A percentile compares a stretch with the other conserved stretches of the same genome.
Conservation (phyloP, 1,140 invertebrate species). For the Pseudomyrmex dendroicus region DNA sequence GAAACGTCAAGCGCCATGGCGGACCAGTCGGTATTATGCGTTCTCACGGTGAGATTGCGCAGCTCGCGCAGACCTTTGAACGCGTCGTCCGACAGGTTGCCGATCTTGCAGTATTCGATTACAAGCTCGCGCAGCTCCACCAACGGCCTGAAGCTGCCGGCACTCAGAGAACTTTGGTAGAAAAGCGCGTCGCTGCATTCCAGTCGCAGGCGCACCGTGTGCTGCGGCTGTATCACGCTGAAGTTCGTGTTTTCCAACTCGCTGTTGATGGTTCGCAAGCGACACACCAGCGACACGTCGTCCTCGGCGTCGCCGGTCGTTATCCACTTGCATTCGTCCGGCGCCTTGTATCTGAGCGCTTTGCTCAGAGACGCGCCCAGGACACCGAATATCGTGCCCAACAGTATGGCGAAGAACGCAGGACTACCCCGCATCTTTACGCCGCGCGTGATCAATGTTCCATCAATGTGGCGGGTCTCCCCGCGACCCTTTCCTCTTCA, state of each 20-base stretch:
- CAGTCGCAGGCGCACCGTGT: constrained; percentile 92
- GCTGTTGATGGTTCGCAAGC: constrained; percentile 93
- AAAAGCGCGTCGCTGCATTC: constrained; percentile 94
- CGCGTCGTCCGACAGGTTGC: constrained; percentile 93
- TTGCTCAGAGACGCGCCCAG: constrained; percentile 89
- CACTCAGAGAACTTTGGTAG: constrained; percentile 93
- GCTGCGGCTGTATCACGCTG: constrained; percentile 94
- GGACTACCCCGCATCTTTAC: constrained; percentile 82
- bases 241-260: constrained; percentile 96
- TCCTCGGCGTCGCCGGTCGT: constrained; percentile 87
- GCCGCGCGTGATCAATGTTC: constrained; percentile 56
- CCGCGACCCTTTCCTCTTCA: constrained; percentile 14
- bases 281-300: constrained; percentile 92
- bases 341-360: constrained; percentile 91
- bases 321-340: constrained; percentile 94
- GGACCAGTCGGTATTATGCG: constrained; percentile 95
- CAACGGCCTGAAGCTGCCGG: constrained; percentile 93
- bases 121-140: constrained; percentile 93
- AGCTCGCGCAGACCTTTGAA: constrained; percentile 93
- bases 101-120: constrained; percentile 96
- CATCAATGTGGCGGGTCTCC: constrained; percentile 62
- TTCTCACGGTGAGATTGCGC: constrained; percentile 93
- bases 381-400: constrained; percentile 89
- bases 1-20: constrained; percentile 93
- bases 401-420: constrained; percentile 86